Base-by-base conservation (phyloP, 2,113 vertebrate genomes). In the Oncorhynchus mykiss region DNA sequence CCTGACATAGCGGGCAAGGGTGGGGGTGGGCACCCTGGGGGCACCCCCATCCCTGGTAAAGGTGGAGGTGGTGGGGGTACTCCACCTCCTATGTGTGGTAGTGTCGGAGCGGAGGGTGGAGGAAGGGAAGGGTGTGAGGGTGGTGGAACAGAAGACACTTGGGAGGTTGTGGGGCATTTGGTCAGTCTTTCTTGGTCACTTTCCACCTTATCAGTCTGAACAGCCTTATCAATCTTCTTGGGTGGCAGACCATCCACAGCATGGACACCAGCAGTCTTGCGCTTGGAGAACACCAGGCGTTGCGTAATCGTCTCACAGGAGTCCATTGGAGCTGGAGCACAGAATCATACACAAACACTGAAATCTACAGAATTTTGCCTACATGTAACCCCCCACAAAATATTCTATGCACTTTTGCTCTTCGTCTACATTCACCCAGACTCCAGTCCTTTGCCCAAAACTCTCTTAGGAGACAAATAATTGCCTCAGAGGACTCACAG, bases 291-390 rank as follows among this genome's bases (percentile, higher is more conserved):
- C 31, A 95, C 77, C 71, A 99, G 89, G 69, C 97, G 94, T 88
- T 97, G 94, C 1, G 96, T 90, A 73, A 98, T 91, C 84, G 93
- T 96, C 80, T 97, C 96, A 85, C 90, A 89, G 16, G 93, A 91
- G 25, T 91, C 88, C 77, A 92, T 85, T 80, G 92, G 81, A 82
- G 91, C 93, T 94, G 82, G 31, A 90, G 72, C n/a, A 74, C 74
- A 87, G 77, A 75, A 12, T 2, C 78, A 83, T 25, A 39, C 73
- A 62, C 1, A 72, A 48, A 29, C 13, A 65, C 67, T 71, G 24
- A 65, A 57, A 57, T 57, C 54, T 14, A 71, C 3, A 59, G 24
- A 25, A 73, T 54, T 54, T 5, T 54, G 49, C 16, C 16, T 9
- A 54, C 49, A 3, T 4, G 12, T 16, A 29, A 66, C 34, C 34